phyloP scores from a whole-genome alignment of 2,888 invertebrate genomes.

The Diadegma fenestrale region DNA sequence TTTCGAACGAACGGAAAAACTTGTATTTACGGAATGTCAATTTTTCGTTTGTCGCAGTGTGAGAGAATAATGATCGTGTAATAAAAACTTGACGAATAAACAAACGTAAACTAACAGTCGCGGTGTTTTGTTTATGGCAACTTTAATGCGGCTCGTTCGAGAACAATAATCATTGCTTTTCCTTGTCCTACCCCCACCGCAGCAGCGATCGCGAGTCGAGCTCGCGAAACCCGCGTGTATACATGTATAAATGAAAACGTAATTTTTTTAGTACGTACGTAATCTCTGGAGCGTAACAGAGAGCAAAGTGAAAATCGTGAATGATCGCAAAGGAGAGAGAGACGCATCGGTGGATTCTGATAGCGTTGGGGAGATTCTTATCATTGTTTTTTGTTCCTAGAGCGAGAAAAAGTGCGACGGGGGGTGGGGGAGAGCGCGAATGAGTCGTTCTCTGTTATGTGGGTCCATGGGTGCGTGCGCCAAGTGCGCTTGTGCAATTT shows the following conservation, averaged over 20 bases:
- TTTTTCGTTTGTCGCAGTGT: neutral
- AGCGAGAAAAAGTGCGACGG: slow-evolving; percentile 10
- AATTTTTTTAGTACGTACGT: slow-evolving; percentile 25
- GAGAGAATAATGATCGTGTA: neutral
- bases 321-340: slow-evolving; percentile 43
- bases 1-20: neutral
- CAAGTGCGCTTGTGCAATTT: slow-evolving; percentile 69
- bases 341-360: slow-evolving; percentile 44
- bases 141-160: slow-evolving; percentile 8
- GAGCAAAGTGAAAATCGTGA: slow-evolving; percentile 55
- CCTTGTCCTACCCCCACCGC: neutral
- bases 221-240: slow-evolving; percentile 13
- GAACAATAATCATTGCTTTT: slow-evolving; percentile 11
- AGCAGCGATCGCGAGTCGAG: slow-evolving; percentile 18
- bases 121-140: slow-evolving; percentile 5
- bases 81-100: slow-evolving; percentile 11
- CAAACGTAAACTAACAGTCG: neutral
- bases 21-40: neutral
- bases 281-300: slow-evolving; percentile 50
- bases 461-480: slow-evolving; percentile 67
- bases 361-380: slow-evolving; percentile 38
- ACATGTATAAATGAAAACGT: neutral
- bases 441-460: slow-evolving; percentile 58
- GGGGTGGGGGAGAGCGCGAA: slow-evolving; percentile 27
- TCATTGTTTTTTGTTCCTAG: slow-evolving; percentile 18